A percentile compares a stretch with the other conserved stretches of the same genome.
phyloP scores from a whole-genome alignment of 2,113 vertebrate species.

The Isichthys henryi region DNA sequence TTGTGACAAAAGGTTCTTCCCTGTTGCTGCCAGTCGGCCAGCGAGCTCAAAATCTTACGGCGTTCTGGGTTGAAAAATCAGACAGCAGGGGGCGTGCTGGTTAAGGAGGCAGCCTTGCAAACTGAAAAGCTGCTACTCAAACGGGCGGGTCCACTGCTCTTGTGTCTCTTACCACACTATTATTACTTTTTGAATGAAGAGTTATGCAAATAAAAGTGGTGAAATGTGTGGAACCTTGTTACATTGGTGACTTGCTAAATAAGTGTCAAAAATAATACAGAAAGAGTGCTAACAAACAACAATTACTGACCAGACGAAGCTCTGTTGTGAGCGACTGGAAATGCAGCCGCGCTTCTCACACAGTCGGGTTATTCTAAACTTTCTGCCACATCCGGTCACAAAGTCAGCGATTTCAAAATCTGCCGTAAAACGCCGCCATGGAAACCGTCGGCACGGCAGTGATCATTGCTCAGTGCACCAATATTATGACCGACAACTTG shows the following conservation, averaged over 20 bases:
- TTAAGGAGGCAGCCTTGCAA: background rate
- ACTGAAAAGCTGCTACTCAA: background rate
- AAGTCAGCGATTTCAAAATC: background rate
- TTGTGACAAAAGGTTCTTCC: background rate
- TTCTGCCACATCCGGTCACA: background rate
- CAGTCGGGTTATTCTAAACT: background rate
- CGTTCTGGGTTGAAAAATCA: background rate
- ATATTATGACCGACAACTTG: background rate
- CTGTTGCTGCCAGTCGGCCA: background rate
- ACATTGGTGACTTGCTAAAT: background rate
- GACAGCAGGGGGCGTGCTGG: background rate
- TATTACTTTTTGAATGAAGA: background rate
- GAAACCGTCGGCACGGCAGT: background rate
- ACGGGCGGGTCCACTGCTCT: background rate
- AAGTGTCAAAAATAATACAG: background rate
- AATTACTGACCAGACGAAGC: background rate
- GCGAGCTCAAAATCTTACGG: background rate
- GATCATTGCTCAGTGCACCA: background rate
- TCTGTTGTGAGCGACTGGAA: background rate
- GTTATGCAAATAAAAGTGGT: background rate
- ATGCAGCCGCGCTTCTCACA: background rate
- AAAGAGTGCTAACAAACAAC: background rate
- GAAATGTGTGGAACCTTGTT: background rate
- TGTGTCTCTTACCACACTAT: background rate
- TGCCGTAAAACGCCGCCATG: background rate